phyloP scores from a whole-genome alignment of 2,797 vertebrate species.

The Onychomys arenicola region DNA sequence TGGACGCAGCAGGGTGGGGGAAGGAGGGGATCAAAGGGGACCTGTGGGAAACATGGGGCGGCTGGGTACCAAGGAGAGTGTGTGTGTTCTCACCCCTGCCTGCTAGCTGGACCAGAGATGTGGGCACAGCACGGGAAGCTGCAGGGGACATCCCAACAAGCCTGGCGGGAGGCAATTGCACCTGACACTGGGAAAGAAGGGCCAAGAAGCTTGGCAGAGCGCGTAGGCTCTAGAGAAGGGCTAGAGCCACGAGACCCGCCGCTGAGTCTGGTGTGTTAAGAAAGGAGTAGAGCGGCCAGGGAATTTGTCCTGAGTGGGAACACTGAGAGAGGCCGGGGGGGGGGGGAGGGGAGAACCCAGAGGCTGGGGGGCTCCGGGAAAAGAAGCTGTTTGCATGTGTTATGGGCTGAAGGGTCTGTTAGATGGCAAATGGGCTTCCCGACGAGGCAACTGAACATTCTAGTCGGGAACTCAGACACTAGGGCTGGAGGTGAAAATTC shows the following conservation, averaged over 20 bases:
- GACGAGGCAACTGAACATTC: background rate
- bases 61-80: background rate
- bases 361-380: background rate
- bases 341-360: background rate
- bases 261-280: background rate
- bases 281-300: background rate
- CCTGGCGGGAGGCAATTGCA: background rate
- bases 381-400: too few relatives aligned
- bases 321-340: background rate
- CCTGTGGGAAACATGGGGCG: background rate
- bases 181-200: background rate
- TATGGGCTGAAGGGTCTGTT: background rate
- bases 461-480: background rate
- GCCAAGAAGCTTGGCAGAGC: background rate
- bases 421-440: background rate
- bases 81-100: background rate
- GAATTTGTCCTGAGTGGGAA: background rate
- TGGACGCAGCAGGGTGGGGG: background rate
- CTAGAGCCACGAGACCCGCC: background rate
- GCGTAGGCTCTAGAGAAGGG: background rate
- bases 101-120: background rate
- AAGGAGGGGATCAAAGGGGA: background rate
- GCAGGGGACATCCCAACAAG: background rate
- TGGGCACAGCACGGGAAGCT: background rate
- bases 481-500: background rate